Evolutionary conservation across 2,113 vertebrate genomes (phyloP).

Genomic region (Orycteropus afer): DNA sequence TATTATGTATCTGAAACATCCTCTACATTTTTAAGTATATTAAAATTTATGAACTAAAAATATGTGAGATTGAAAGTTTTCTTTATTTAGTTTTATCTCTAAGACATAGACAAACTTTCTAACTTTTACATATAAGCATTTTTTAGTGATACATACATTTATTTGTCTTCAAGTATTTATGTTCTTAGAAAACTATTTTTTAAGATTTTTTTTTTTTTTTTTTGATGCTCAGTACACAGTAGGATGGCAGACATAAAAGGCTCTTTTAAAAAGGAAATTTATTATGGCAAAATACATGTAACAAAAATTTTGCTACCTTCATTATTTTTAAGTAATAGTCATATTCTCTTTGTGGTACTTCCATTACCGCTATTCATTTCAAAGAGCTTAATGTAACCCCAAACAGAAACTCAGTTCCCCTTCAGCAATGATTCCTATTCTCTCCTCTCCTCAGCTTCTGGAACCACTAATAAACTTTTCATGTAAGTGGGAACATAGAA

Average conservation of each 20-base stretch:
- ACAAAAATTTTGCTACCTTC: background rate
- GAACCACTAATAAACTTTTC: too few species aligned
- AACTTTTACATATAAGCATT: background rate
- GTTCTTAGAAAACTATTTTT: constrained; percentile 26
- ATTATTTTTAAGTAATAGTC: background rate
- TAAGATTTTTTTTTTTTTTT: too few species aligned
- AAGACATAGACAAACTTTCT: background rate
- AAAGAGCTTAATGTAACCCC: too few species aligned
- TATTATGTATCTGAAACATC: background rate
- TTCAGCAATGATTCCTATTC: too few species aligned
- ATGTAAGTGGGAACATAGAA: background rate
- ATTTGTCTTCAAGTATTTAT: constrained; percentile 25
- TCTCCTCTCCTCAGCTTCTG: too few species aligned
- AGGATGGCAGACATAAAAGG: background rate
- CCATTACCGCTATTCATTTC: background rate
- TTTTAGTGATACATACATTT: background rate
- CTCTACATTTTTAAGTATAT: background rate
- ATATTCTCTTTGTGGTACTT: background rate
- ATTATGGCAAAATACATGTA: background rate
- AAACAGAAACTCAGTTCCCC: too few species aligned
- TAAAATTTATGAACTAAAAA: constrained; percentile 46
- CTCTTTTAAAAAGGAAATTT: background rate
- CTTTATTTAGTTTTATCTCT: background rate
- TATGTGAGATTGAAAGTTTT: constrained; percentile 1
- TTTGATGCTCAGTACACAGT: background rate